These are phyloP conservation scores for Macrosteles quadrilineatus DNA, from an alignment of 1,140 invertebrate genomes.

Conservation along the genomic window DNA sequence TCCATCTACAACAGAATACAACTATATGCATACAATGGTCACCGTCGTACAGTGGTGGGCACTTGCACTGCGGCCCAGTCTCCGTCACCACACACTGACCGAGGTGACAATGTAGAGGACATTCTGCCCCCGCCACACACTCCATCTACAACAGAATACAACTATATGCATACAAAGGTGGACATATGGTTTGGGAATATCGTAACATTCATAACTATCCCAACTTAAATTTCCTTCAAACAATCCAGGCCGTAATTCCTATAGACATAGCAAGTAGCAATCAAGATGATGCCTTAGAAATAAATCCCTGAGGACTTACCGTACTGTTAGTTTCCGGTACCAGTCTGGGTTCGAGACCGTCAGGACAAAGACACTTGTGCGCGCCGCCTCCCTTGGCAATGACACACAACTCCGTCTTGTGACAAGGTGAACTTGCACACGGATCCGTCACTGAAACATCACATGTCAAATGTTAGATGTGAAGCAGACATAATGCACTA, in stretches of 20 bases:
- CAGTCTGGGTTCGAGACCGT: slow-evolving; percentile 43
- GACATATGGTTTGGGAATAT: slow-evolving; percentile 1
- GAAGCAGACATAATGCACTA: too few relatives aligned
- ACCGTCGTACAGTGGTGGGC: slow-evolving; percentile 61
- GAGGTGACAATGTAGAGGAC: slow-evolving; percentile 53
- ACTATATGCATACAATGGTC: slow-evolving; percentile 55
- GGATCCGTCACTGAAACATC: slow-evolving; percentile 40
- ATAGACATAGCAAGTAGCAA: too few relatives aligned
- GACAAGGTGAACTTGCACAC: slow-evolving; percentile 54
- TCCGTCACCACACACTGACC: slow-evolving; percentile 57
- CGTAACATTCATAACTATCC: too few relatives aligned
- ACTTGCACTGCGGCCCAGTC: slow-evolving; percentile 57
- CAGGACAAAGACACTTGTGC: slow-evolving; percentile 65
- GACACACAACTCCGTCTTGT: slow-evolving; percentile 58
- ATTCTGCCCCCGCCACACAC: slow-evolving; percentile 42
- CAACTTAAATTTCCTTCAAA: too few relatives aligned
- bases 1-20: slow-evolving; percentile 22
- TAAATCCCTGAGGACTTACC: too few relatives aligned
- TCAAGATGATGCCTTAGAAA: too few relatives aligned
- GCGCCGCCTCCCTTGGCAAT: slow-evolving; percentile 45
- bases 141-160: slow-evolving; percentile 22
- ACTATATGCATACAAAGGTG: slow-evolving; percentile 55
- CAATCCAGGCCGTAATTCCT: too few relatives aligned
- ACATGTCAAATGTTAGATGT: neutral
- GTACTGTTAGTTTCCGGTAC: too few relatives aligned